Percentiles rank a stretch among this genome's conserved stretches.
Conservation (phyloP, 2,113 vertebrate species). For the Barbus barbus region DNA sequence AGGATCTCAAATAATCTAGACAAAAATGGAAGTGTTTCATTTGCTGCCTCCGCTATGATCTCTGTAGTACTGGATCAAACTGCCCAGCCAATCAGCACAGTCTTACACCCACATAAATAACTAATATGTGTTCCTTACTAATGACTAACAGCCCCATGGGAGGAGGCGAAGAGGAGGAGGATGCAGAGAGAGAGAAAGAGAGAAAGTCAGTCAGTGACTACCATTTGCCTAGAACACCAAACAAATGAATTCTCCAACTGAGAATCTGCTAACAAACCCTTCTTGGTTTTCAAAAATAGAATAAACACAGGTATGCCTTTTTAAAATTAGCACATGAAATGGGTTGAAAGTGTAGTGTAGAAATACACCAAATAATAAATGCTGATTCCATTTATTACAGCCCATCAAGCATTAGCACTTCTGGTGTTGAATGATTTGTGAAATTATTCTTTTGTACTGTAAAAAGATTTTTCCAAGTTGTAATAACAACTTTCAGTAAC, state of each 20-base stretch:
- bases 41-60: conserved; percentile 39
- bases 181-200: conserved; percentile 25
- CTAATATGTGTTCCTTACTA: conserved; percentile 57
- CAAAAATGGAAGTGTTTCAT: conserved; percentile 35
- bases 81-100: conserved; percentile 32
- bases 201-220: conserved; percentile 31
- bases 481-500: no score
- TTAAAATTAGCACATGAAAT: background rate
- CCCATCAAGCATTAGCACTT: background rate
- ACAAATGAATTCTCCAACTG: conserved; percentile 7
- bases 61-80: conserved; percentile 31
- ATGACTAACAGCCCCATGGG: conserved; percentile 54
- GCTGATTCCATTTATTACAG: background rate
- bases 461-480: no score
- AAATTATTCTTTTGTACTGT: no score
- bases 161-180: conserved; percentile 50
- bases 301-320: background rate
- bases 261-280: background rate
- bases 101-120: conserved; percentile 53
- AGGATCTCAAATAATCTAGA: conserved; percentile 36
- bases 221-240: conserved; percentile 7
- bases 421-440: no score
- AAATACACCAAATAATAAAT: background rate
- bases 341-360: background rate
- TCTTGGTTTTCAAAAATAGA: background rate